Evolutionary conservation across 2,113 vertebrate species (phyloP), one percentile per base, ranked within the genome.

Genomic region (Ceyx cyanopectus): DNA sequence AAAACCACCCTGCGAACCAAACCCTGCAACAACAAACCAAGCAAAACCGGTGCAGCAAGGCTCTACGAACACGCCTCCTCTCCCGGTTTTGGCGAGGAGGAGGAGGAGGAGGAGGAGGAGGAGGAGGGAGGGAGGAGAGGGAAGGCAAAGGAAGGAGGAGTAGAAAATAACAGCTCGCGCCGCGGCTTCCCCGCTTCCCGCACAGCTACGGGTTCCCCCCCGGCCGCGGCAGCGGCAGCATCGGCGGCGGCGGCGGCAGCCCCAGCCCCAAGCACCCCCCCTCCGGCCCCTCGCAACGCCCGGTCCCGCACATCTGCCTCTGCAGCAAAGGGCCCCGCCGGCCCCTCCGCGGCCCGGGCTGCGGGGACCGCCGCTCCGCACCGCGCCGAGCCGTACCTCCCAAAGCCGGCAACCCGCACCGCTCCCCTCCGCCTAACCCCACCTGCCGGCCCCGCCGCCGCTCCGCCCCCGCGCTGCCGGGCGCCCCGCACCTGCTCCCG

Each of bases 21-120:
- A 29, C 70, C 92, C 92, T 62, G 87, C 87, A 90, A 95, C 89
- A 88, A 94, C 90, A 85, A 85, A 90, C 92, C 94, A 78, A 81
- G 95, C 79, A 94, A 81, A 96, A 92, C 95, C 91, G 91, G 91
- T 93, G 93, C 91, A 82, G 85, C 91, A 72, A 87, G 95, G 58
- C 89, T 90, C 77, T 57, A 32, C 69, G 91, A 94, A 94, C 91
- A 93, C 93, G 95, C 95, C 95, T 91, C 95, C 90, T 92, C 86
- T 92, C 92, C 94, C 80, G 92, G 80, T 88, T 95, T 94, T 90
- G 92, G 94, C 61, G 86, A 91, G 72, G 72, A 95, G 91, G 84
- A 80, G 89, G 72, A 89, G 93, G 46, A 48, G 46, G 46, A 48
- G 46, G 46, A 48, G 46, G 46, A 48, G 77, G 40, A 48, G 40